Conservation (phyloP, 2,888 invertebrate species). For the Amblyjoppa proteus region DNA sequence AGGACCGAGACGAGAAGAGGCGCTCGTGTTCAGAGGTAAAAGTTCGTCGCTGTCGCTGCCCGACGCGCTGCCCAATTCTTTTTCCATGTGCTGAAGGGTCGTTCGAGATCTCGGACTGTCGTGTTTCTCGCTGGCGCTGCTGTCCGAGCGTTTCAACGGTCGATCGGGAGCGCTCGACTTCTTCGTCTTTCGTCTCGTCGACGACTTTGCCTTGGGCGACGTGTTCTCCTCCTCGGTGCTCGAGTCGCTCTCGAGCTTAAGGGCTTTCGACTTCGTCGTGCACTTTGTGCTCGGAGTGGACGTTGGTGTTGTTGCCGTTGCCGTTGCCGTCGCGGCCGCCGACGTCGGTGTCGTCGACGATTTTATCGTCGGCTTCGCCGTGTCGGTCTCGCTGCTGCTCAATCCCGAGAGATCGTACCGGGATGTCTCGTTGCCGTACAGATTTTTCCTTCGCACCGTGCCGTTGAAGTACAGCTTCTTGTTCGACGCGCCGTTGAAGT, state of each 20-base stretch:
- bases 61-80: conserved; percentile 90
- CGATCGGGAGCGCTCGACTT: conserved; percentile 84
- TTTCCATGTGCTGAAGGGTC: conserved; percentile 90
- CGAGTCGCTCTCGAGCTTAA: conserved; percentile 85
- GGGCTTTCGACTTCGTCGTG: conserved; percentile 60
- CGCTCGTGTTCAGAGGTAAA: conserved; percentile 87
- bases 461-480: conserved; percentile 93
- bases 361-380: conserved; percentile 74
- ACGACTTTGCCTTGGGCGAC: conserved; percentile 85
- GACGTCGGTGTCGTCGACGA: conserved; percentile 63
- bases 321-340: conserved; percentile 84
- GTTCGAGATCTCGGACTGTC: conserved; percentile 86
- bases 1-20: conserved; percentile 77
- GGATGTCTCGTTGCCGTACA: conserved; percentile 86
- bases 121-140: conserved; percentile 80
- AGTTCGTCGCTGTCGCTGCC: conserved; percentile 93
- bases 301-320: conserved; percentile 83
- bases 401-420: conserved; percentile 86
- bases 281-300: conserved; percentile 65
- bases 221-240: conserved; percentile 87
- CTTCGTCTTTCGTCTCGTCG: conserved; percentile 79
- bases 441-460: conserved; percentile 88
- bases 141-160: conserved; percentile 84
- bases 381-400: conserved; percentile 86
- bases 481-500: conserved; percentile 89